Percentiles rank a stretch among this genome's conserved stretches.
Conservation (phyloP, 2,888 invertebrate genomes). For the Nowickia ferox region DNA sequence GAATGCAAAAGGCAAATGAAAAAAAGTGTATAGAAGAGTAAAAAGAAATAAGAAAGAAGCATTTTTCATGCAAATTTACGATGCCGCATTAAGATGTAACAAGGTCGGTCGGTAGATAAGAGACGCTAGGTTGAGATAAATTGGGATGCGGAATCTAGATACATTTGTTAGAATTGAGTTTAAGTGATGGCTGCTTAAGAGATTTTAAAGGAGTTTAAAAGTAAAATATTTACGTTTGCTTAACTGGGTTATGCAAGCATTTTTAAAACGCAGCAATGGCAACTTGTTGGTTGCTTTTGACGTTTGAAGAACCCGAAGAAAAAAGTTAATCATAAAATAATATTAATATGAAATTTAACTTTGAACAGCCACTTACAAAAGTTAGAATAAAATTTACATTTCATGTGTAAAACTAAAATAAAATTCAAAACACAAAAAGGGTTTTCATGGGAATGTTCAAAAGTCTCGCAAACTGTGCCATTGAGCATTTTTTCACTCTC, state of each 20-base stretch:
- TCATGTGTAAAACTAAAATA: too few species aligned
- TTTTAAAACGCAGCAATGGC: neutral
- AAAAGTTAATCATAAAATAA: neutral
- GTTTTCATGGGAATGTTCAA: too few species aligned
- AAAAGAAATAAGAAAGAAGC: neutral
- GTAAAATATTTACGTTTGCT: conserved; percentile 26
- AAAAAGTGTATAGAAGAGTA: neutral
- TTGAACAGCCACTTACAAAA: neutral
- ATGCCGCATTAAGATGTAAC: conserved; percentile 32
- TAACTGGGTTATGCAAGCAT: conserved; percentile 13
- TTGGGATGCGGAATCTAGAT: neutral
- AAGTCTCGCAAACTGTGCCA: too few species aligned
- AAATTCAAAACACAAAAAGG: too few species aligned
- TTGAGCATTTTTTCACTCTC: too few species aligned
- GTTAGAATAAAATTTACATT: too few species aligned
- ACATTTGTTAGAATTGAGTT: conserved; percentile 18
- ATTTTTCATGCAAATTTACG: conserved; percentile 42
- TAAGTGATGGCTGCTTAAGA: conserved; percentile 27
- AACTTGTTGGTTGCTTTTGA: neutral
- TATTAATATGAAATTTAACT: neutral
- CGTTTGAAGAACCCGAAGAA: neutral
- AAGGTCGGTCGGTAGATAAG: conserved; percentile 36
- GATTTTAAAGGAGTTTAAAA: conserved; percentile 1
- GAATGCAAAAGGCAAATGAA: conserved; percentile 18
- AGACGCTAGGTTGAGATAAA: neutral